Percentiles rank a stretch among this genome's conserved stretches.
Conservation (phyloP, 2,797 vertebrate species). For the Columba guinea region DNA sequence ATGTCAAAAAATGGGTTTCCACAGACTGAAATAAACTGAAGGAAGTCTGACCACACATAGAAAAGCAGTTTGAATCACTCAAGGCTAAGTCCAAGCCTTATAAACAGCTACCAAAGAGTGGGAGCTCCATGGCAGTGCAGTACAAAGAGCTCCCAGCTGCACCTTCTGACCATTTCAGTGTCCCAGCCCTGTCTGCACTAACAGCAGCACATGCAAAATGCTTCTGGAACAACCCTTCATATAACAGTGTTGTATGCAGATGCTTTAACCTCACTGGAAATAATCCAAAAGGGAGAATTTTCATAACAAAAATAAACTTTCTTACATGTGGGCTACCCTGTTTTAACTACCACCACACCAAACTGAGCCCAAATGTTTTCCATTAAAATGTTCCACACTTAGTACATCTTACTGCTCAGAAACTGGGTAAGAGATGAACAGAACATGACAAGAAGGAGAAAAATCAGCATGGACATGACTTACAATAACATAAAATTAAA, state of each 20-base stretch:
- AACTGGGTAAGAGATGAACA: not conserved
- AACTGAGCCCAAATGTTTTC: not conserved
- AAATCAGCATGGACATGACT: not conserved
- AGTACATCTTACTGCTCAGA: not conserved
- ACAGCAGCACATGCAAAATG: not conserved
- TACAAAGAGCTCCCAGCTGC: not conserved
- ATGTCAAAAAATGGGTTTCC: not conserved
- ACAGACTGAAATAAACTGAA: not conserved
- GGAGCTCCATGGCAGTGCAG: not conserved
- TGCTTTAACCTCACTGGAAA: not conserved
- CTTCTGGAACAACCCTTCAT: not conserved
- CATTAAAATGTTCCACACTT: not conserved
- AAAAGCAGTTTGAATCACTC: not conserved
- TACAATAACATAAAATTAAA: not conserved
- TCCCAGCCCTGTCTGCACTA: not conserved
- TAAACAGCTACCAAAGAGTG: not conserved
- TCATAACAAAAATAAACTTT: not conserved
- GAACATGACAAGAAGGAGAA: not conserved
- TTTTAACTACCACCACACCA: not conserved
- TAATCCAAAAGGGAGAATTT: not conserved
- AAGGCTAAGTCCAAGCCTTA: not conserved
- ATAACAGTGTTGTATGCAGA: not conserved
- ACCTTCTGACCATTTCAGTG: not conserved
- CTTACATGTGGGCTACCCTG: not conserved
- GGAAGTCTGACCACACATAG: not conserved